Conservation (phyloP, 2,888 invertebrate genomes). For the Linnaemya tessellans region DNA sequence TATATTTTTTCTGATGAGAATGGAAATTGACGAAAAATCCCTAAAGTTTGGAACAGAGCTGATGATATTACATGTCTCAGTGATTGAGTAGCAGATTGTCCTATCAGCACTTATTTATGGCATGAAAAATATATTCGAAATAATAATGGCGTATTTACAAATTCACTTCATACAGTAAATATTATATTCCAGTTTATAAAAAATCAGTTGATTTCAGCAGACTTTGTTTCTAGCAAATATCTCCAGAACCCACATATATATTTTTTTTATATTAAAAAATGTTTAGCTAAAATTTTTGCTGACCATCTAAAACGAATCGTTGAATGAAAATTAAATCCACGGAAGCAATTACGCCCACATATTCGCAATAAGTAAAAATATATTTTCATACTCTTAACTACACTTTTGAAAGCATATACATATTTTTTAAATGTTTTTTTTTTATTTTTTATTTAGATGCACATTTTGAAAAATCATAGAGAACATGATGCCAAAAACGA, state of each 20-base stretch:
- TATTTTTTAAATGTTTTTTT: not conserved
- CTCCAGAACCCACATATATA: not conserved
- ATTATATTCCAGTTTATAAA: no score
- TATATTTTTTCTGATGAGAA: no score
- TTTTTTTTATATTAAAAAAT: not conserved
- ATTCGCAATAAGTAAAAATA: slow-evolving; percentile 13
- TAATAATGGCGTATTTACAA: no score
- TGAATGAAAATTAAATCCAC: slow-evolving; percentile 40
- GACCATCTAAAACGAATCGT: slow-evolving; percentile 1
- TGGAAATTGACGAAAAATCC: no score
- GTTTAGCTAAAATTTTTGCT: not conserved
- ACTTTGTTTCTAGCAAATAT: no score
- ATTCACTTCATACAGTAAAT: no score
- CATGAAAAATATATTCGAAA: no score
- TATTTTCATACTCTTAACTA: not conserved
- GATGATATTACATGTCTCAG: no score
- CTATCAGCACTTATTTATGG: no score
- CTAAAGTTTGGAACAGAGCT: no score
- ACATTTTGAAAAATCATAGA: not conserved
- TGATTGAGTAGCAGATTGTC: no score
- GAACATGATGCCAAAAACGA: slow-evolving; percentile 27
- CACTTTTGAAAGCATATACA: not conserved
- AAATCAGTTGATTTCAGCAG: no score
- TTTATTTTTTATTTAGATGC: not conserved
- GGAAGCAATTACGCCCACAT: slow-evolving; percentile 67